Base-by-base conservation (phyloP, 2,888 invertebrate species). In the Lutraria lutraria region DNA sequence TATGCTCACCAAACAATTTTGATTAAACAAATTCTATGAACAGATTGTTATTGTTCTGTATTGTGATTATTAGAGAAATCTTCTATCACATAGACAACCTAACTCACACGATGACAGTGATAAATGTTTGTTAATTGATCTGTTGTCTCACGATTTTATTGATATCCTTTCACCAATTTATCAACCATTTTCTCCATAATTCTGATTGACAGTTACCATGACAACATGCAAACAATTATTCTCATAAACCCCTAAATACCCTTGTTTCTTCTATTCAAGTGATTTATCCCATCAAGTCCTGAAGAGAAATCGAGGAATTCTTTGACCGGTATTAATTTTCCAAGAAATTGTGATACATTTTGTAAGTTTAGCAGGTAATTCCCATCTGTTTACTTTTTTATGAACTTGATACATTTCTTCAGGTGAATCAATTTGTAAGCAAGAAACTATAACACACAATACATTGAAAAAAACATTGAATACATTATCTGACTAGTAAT, bases 171-270 rank as follows among this genome's bases (percentile, higher is more conserved):
- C 60, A 34, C 68, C 81, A 82, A 86, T 52, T 60, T 86, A 21
- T 25, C 53, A 76, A 43, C 84, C 53, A 54, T 84, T 76, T 76
- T 53, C 83, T 25, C 81, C 34, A 16, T 91, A 91, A 91, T 89
- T 82, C 91, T 83, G 81, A 88, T 85, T 89, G 91, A 91, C 88
- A 88, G 89, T 91, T 91, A n/a, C 89, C 72, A 87, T 86, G 88
- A 83, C 52, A 85, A 91, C 88, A 34, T n/a, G 85, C 72, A 84
- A 89, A 87, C 34, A 76, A 76, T 68, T 25, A 53, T 83, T 85
- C 80, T 25, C 52, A 19, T 83, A 88, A 88, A 80, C 79, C 79
- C 52, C 21, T 80, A 88, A 83, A 84, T 82, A 63, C 83, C n/a
- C 56, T 80, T 31, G 76, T 34, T 76, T 76, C 34, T 34, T 34